These are phyloP conservation scores for Nowickia ferox DNA, from an alignment of 2,888 invertebrate genomes.

Conservation along the genomic window DNA sequence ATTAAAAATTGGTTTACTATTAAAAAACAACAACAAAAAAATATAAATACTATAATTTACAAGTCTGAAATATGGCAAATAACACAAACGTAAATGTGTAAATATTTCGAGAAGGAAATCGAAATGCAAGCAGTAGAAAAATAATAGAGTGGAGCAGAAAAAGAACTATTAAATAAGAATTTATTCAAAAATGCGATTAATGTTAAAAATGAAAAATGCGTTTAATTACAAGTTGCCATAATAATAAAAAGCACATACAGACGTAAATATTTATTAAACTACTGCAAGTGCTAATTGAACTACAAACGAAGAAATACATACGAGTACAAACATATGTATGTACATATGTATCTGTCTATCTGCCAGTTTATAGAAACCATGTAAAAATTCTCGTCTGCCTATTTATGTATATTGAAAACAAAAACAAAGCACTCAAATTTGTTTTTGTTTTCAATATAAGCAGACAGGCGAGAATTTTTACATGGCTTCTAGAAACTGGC, in stretches of 20 bases:
- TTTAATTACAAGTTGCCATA: slow-evolving; percentile 62
- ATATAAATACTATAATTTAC: not conserved
- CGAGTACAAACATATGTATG: too few species aligned
- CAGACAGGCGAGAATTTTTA: too few species aligned
- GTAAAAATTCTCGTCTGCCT: too few species aligned
- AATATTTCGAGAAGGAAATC: not conserved
- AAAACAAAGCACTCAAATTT: too few species aligned
- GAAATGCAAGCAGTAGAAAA: not conserved
- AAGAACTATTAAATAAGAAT: slow-evolving; percentile 13
- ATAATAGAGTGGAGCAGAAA: not conserved
- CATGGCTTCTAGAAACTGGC: too few species aligned
- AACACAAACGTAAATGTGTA: slow-evolving; percentile 6
- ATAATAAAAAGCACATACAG: slow-evolving; percentile 31
- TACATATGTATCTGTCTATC: too few species aligned
- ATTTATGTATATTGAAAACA: too few species aligned
- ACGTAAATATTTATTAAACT: slow-evolving; percentile 33
- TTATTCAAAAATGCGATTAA: slow-evolving; percentile 57
- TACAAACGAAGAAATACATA: slow-evolving; percentile 36
- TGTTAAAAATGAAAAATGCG: slow-evolving; percentile 69
- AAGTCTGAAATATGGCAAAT: slow-evolving; percentile 41
- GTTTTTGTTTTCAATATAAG: too few species aligned
- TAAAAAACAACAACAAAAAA: slow-evolving; percentile 5
- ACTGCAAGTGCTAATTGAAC: slow-evolving; percentile 60
- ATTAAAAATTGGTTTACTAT: slow-evolving; percentile 28
- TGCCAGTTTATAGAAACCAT: too few species aligned